A percentile compares a stretch with the other conserved stretches of the same genome.
Conservation (phyloP, 1,140 invertebrate genomes). For the Aphidius gifuensis region DNA sequence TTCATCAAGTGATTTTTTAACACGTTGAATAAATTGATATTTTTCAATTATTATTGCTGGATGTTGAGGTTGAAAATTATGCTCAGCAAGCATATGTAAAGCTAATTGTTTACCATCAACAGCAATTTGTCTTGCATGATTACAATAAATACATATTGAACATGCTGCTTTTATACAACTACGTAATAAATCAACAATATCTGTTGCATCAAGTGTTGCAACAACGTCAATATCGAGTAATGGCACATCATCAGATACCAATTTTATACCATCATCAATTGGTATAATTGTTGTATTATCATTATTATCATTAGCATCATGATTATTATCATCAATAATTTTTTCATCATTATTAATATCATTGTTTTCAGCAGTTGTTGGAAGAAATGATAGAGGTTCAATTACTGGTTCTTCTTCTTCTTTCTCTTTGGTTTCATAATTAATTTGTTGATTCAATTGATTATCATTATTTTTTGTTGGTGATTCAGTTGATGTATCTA, state of each 20-base stretch:
- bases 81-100: slow-evolving; percentile 72
- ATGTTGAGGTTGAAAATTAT: slow-evolving; percentile 67
- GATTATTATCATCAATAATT: not conserved
- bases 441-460: not conserved
- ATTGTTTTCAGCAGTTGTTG: too few relatives aligned
- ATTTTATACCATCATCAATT: slow-evolving; percentile 39
- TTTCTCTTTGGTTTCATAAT: not conserved
- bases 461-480: too few relatives aligned
- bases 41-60: slow-evolving; percentile 48
- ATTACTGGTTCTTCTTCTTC: not conserved
- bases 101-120: slow-evolving; percentile 77
- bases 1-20: slow-evolving; percentile 64
- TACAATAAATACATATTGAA: slow-evolving; percentile 74
- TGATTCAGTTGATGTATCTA: too few relatives aligned
- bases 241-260: slow-evolving; percentile 64
- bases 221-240: slow-evolving; percentile 71
- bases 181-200: slow-evolving; percentile 67
- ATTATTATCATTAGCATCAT: not conserved
- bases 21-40: slow-evolving; percentile 65
- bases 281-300: too few relatives aligned
- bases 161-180: slow-evolving; percentile 68
- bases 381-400: too few relatives aligned
- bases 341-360: too few relatives aligned
- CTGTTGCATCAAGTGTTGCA: slow-evolving; percentile 69
- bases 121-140: slow-evolving; percentile 76